Evolutionary conservation across 2,888 invertebrate genomes (phyloP).

Genomic region (Cyaniris semiargus): DNA sequence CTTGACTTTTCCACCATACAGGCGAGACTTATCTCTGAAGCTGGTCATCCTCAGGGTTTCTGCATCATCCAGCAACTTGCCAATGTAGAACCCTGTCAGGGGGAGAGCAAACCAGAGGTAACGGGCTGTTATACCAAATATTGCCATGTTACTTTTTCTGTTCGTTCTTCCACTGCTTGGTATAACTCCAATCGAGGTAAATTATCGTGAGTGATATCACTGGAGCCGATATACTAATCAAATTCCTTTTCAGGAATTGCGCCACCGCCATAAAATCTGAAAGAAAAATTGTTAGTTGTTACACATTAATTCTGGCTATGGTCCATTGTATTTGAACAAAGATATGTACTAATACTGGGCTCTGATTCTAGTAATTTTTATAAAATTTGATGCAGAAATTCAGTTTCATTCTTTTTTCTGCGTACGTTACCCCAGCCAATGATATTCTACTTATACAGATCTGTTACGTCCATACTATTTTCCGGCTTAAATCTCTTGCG

Average conservation of each 20-base stretch:
- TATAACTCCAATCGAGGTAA: conserved; percentile 86
- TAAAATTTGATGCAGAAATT: no score
- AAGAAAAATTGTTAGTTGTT: conserved; percentile 32
- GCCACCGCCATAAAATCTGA: conserved; percentile 73
- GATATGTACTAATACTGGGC: no score
- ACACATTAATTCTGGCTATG: neutral
- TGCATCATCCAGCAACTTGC: conserved; percentile 83
- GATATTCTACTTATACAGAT: no score
- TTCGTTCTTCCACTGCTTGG: conserved; percentile 84
- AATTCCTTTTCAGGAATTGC: conserved; percentile 81
- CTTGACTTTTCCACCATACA: conserved; percentile 85
- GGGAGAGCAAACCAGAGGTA: conserved; percentile 78
- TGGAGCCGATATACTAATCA: conserved; percentile 85
- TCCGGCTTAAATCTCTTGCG: no score
- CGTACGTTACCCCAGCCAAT: no score
- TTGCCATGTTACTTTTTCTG: conserved; percentile 65
- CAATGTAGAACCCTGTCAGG: conserved; percentile 79
- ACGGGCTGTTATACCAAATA: conserved; percentile 79
- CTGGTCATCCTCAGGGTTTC: conserved; percentile 86
- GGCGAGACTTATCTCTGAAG: conserved; percentile 89
- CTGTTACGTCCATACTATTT: no score
- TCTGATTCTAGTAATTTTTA: no score
- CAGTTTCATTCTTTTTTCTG: no score
- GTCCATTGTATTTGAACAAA: neutral
- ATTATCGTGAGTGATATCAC: conserved; percentile 80